phyloP scores from a whole-genome alignment of 2,113 vertebrate species.

The Lamprotornis superbus region DNA sequence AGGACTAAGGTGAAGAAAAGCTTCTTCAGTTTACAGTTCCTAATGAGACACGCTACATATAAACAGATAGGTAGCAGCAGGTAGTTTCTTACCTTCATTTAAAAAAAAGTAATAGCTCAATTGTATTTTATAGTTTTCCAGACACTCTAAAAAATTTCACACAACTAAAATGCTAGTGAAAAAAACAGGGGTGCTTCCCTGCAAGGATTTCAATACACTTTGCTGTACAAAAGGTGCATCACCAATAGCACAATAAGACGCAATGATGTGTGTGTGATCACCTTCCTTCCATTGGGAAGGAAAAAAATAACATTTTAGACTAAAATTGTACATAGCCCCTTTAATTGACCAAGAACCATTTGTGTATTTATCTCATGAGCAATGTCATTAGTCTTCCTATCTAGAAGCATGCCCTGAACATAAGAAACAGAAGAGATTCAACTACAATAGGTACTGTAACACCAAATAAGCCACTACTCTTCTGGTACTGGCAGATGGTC shows the following conservation, averaged over 20 bases:
- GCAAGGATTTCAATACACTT: neutral
- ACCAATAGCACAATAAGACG: conserved; percentile 25
- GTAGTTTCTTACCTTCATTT: conserved; percentile 72
- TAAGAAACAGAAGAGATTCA: neutral
- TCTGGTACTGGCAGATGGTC: conserved; percentile 6
- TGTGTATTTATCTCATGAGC: neutral
- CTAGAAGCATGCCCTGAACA: neutral
- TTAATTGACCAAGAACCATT: conserved; percentile 21
- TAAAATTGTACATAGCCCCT: conserved; percentile 31
- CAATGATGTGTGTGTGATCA: neutral
- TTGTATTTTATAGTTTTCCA: conserved; percentile 24
- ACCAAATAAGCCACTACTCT: neutral
- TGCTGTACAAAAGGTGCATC: conserved; percentile 50
- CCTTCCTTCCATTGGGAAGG: conserved; percentile 31
- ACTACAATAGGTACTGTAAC: neutral
- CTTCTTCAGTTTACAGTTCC: conserved; percentile 66
- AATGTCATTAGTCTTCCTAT: neutral
- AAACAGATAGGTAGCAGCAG: conserved; percentile 81
- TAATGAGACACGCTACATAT: conserved; percentile 72
- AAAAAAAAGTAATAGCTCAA: conserved; percentile 60
- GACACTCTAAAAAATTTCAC: conserved; percentile 42
- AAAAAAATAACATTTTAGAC: conserved; percentile 16
- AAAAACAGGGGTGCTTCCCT: neutral
- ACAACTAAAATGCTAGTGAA: conserved; percentile 67
- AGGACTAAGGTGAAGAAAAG: conserved; percentile 74